Evolutionary conservation across 2,797 vertebrate genomes (phyloP), one percentile per base, ranked within the genome.

Genomic region (Babyrousa celebensis): DNA sequence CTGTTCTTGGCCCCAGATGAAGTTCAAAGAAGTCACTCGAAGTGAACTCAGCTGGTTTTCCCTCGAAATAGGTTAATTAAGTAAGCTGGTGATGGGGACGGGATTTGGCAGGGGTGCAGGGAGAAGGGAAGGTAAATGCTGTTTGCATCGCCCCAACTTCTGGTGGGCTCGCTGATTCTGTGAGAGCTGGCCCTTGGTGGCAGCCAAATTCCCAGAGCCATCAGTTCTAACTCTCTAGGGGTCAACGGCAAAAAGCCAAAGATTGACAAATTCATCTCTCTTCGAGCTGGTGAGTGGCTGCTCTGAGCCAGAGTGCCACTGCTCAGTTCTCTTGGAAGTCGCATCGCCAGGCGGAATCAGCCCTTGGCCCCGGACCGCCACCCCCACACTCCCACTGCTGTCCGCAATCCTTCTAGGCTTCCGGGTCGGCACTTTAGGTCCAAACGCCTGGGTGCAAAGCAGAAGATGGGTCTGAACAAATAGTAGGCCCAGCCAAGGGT

Each of bases 161-260:
- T 21, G 25, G 14, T 15, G 27, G 60, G 40, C 58, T 23, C 23
- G 6, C 94, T 4, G 60, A 70, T 27, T 18, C 52, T 60, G 18
- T 56, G 21, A 52, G 32, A 70, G 65, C 21, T 2, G 1, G 27
- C 43, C 16, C 1, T 29, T 62, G 20, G n/a, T 29, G 7, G 67
- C n/a, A 40, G 36, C 27, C 68, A 32, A 1, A 3, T 67, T 89
- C 70, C 67, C 70, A 23, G 77, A 84, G 32, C 25, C 4, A 0
- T 43, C 52, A 7, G 32, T 40, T 80, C 40, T 32, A 52, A 84
- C n/a, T 12, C 71, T 79, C 36, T 15, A 3, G 11, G n/a, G 87
- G 77, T 62, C 78, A 32, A 77, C 67, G 88, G 71, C 85, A 60
- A 92, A 92, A 65, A 36, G 36, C 43, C 79, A 60, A 67, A 90